Evolutionary conservation across 2,888 invertebrate species (phyloP).

Genomic region (Epinotia ramella): DNA sequence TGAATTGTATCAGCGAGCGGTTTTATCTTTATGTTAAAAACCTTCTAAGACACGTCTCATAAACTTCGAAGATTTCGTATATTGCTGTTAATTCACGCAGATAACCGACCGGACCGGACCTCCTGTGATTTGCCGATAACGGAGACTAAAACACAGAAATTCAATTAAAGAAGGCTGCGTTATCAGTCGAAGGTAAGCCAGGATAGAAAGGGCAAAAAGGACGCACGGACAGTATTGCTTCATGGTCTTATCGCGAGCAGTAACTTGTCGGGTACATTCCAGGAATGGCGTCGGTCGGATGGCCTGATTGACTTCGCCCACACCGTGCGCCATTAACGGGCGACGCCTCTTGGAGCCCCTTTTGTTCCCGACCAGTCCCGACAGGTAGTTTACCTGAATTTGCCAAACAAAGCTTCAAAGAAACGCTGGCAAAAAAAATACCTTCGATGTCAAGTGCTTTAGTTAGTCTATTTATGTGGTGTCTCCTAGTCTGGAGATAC

Average conservation of each 20-base stretch:
- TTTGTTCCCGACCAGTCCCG: conserved; percentile 74
- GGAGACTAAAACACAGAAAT: conserved; percentile 74
- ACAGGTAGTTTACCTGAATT: conserved; percentile 80
- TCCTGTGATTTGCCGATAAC: conserved; percentile 76
- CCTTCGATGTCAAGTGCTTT: conserved; percentile 65
- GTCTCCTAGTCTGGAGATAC: conserved; percentile 58
- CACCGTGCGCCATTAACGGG: conserved; percentile 78
- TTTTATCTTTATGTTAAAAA: conserved; percentile 44
- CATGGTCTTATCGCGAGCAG: conserved; percentile 74
- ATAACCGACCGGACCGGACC: conserved; percentile 63
- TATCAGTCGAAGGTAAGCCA: conserved; percentile 70
- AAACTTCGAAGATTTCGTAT: conserved; percentile 49
- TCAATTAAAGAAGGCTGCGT: conserved; percentile 80
- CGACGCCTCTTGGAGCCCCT: conserved; percentile 77
- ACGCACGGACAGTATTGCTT: conserved; percentile 66
- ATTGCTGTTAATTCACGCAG: conserved; percentile 65
- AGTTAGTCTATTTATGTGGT: conserved; percentile 64
- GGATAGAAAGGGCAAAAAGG: conserved; percentile 69
- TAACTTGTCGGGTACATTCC: conserved; percentile 83
- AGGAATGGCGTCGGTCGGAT: conserved; percentile 83
- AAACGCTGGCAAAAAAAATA: conserved; percentile 60
- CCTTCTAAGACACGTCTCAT: conserved; percentile 54
- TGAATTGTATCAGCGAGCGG: conserved; percentile 48
- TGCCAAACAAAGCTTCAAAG: conserved; percentile 63
- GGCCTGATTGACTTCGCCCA: conserved; percentile 85